These are phyloP conservation scores for Drosophila hydei DNA, from an alignment of 1,140 invertebrate genomes.

Conservation along the genomic window DNA sequence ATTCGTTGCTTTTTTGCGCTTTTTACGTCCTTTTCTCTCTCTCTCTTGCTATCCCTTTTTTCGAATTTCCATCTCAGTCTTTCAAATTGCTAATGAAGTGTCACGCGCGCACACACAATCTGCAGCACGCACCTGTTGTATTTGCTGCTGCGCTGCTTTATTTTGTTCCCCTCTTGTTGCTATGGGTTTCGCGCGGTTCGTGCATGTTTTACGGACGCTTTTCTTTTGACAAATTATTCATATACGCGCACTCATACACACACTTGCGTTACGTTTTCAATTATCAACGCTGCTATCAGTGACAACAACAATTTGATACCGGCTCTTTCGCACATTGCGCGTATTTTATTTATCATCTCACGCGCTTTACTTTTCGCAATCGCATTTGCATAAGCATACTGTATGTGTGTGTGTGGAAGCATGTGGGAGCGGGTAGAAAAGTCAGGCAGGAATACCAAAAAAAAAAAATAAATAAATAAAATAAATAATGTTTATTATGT, in stretches of 20 bases:
- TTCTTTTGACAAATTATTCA: slow-evolving; percentile 7
- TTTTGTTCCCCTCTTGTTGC: background rate
- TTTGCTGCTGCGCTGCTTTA: slow-evolving; percentile 4
- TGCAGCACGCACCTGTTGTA: slow-evolving; percentile 39
- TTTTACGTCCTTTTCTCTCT: background rate
- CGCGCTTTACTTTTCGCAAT: slow-evolving; percentile 38
- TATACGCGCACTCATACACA: background rate
- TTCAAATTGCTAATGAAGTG: slow-evolving; percentile 36
- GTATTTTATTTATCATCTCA: slow-evolving; percentile 37
- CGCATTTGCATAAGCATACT: background rate
- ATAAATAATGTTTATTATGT: slow-evolving; percentile 34
- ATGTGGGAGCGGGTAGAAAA: no score
- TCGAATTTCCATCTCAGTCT: background rate
- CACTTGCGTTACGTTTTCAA: slow-evolving; percentile 7
- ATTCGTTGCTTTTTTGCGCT: background rate
- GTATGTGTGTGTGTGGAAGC: slow-evolving; percentile 1
- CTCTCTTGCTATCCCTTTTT: background rate
- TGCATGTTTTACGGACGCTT: background rate
- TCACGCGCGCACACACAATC: slow-evolving; percentile 37
- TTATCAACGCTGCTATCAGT: slow-evolving; percentile 26
- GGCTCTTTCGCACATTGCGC: slow-evolving; percentile 24
- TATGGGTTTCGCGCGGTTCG: background rate
- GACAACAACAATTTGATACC: background rate
- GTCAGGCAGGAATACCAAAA: slow-evolving; percentile 9
- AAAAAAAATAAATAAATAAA: slow-evolving; percentile 15